Base-by-base conservation (phyloP, 2,888 invertebrate genomes). In the Parnassius smintheus region DNA sequence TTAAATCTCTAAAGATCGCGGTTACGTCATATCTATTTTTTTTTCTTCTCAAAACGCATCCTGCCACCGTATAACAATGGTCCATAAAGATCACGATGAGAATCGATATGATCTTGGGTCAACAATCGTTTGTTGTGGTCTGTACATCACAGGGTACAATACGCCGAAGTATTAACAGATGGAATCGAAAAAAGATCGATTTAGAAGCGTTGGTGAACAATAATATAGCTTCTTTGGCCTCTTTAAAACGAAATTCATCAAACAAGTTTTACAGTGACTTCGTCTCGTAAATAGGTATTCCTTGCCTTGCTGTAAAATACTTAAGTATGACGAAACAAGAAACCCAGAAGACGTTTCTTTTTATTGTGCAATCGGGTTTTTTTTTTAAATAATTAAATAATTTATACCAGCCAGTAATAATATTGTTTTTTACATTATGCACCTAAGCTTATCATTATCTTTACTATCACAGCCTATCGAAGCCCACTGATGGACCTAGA, bases 41-140 rank as follows among this genome's bases (percentile, higher is more conserved):
- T 56, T 53, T 46, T 35, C 51, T 68, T 70, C 64, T 66, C 63
- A 72, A 76, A 72, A 74, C 72, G 76, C 77, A 81, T 85, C 85
- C 82, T 81, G 81, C 75, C 77, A 75, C 73, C 72, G 68, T 49
- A 65, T 67, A 72, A 86, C 86, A 85, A 86, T 85, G 75, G 77
- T 74, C 75, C 77, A 80, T 81, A 82, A 79, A 83, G 82, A 81
- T 79, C 79, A 78, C 70, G 61, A 65, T 52, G 67, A 80, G 81
- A 75, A 83, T 75, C 81, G 88, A 88, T 88, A 87, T 75, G 78
- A 85, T 85, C 84, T 83, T 75, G 75, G 81, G 81, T 82, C 85
- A 85, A 85, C 82, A 84, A 82, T 81, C 80, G 76, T 75, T 77
- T 82, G 80, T 81, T 80, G 84, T 83, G 83, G 84, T 79, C 72